A percentile compares a stretch with the other conserved stretches of the same genome.
Conservation (phyloP, 2,113 vertebrate genomes). For the Chrysemys picta region DNA sequence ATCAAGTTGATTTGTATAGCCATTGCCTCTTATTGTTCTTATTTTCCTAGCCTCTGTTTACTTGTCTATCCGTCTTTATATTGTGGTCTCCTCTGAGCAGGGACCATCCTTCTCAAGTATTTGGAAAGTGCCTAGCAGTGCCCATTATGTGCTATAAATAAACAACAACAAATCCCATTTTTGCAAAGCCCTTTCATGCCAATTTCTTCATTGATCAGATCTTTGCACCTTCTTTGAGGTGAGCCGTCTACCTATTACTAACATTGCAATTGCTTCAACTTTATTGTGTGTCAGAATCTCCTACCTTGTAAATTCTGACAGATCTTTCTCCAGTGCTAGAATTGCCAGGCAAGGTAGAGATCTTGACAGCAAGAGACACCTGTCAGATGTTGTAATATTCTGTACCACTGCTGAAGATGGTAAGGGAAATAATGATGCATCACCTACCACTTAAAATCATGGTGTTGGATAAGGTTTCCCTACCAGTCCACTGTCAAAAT, state of each 20-base stretch:
- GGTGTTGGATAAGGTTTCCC: neutral
- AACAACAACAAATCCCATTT: neutral
- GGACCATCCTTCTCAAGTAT: neutral
- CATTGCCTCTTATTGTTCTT: neutral
- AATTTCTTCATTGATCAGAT: neutral
- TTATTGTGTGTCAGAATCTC: neutral
- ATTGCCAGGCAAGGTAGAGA: neutral
- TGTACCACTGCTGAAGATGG: neutral
- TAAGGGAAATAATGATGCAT: neutral
- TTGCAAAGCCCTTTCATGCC: neutral
- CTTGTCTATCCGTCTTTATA: neutral
- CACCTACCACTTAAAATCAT: neutral
- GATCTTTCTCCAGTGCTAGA: neutral
- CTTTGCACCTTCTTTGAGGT: neutral
- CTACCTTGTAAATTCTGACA: neutral
- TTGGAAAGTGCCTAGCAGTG: neutral
- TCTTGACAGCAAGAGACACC: neutral
- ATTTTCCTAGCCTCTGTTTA: neutral
- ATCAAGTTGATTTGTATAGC: neutral
- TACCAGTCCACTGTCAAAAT: neutral
- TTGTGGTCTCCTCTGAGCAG: neutral
- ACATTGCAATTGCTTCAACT: neutral
- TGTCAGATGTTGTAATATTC: neutral
- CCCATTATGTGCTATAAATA: neutral
- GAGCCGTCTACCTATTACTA: neutral